These are phyloP conservation scores for Oryctolagus cuniculus DNA, from an alignment of 2,113 vertebrate genomes.

Conservation along the genomic window mOryCun1.1 NC_091436.1:136008501-136009000, in stretches of 20 bases:
- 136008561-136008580: too few species aligned
- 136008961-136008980: not conserved
- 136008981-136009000: not conserved
- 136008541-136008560: not conserved
- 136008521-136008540: not conserved
- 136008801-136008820: rapidly evolving
- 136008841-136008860: not conserved
- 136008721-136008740: not conserved
- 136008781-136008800: not conserved
- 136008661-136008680: not conserved
- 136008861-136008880: not conserved
- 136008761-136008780: not conserved
- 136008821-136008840: not conserved
- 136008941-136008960: not conserved
- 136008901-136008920: not conserved
- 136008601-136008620: not conserved
- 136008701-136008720: not conserved
- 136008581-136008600: not conserved
- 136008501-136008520: not conserved
- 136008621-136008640: not conserved
- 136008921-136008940: slow-evolving; percentile 19
- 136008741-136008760: not conserved
- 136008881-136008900: not conserved
- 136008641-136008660: rapidly evolving
- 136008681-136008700: too few species aligned